Evolutionary conservation across 2,113 vertebrate species (phyloP).

Genomic region (Blennius ocellaris): DNA sequence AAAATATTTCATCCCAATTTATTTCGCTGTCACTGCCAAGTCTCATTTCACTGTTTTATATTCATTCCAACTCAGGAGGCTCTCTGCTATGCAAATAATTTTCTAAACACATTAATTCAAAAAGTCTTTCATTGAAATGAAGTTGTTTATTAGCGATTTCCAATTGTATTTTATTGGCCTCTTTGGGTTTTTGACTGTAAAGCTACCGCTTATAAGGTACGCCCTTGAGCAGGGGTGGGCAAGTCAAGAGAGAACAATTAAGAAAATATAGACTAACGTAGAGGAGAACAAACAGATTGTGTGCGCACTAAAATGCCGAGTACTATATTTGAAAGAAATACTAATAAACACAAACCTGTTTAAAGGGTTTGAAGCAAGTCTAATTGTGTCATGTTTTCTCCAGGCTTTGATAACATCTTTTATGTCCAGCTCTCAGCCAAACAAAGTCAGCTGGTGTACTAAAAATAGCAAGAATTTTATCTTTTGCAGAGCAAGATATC

Average conservation of each 20-base stretch:
- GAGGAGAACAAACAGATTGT: background rate
- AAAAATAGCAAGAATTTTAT: background rate
- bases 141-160: background rate
- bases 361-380: background rate
- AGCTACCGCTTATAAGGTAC: background rate
- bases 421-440: background rate
- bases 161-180: conserved; percentile 1
- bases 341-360: background rate
- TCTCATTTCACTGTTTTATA: background rate
- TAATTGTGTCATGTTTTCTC: background rate
- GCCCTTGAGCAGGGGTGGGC: too few species aligned
- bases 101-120: background rate
- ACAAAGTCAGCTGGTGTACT: too few species aligned
- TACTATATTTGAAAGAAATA: background rate
- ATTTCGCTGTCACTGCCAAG: background rate
- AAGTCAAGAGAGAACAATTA: too few species aligned
- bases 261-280: background rate
- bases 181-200: background rate
- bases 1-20: background rate
- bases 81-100: background rate
- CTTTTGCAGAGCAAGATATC: conserved; percentile 11
- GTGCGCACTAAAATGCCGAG: background rate
- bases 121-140: background rate
- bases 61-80: background rate
- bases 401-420: background rate